Percentiles rank a stretch among this genome's conserved stretches.
phyloP scores from a whole-genome alignment of 2,888 invertebrate genomes.

The Phalera bucephala region DNA sequence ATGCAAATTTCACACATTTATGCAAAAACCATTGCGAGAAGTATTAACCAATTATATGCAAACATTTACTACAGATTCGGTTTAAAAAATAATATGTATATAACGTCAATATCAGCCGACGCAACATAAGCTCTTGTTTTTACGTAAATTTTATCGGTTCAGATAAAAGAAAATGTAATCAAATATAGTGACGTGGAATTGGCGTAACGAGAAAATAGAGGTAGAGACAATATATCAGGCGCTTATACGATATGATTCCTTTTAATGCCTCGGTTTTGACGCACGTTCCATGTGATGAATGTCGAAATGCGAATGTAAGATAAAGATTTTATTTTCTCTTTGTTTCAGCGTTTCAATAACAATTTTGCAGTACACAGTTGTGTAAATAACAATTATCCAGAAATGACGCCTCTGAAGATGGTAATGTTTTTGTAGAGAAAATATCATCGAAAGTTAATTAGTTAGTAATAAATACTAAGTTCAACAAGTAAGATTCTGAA shows the following conservation, averaged over 20 bases:
- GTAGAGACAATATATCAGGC: conserved; percentile 1
- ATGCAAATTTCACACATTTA: neutral
- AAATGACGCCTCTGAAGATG: no score
- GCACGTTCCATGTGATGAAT: conserved; percentile 13
- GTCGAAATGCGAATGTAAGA: conserved; percentile 17
- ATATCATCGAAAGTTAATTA: no score
- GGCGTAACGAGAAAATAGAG: conserved; percentile 5
- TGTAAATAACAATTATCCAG: no score
- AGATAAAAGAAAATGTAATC: conserved; percentile 20
- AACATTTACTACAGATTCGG: neutral
- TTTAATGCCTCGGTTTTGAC: conserved; percentile 21
- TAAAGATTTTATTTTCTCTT: conserved; percentile 11
- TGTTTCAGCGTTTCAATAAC: conserved; percentile 5
- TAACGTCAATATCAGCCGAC: conserved; percentile 15
- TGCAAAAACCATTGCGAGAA: no score
- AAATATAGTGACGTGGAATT: conserved; percentile 14
- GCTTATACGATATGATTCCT: conserved; percentile 19
- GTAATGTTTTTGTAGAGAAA: no score
- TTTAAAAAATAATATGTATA: conserved; percentile 13
- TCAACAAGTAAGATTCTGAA: no score
- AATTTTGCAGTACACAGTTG: neutral
- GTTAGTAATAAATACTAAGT: no score
- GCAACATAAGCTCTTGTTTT: conserved; percentile 20
- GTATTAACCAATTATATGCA: no score
- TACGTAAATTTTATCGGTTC: conserved; percentile 25